Percentiles rank a stretch among this genome's conserved stretches.
phyloP scores from a whole-genome alignment of 2,113 vertebrate genomes.

The Engystomops pustulosus region DNA sequence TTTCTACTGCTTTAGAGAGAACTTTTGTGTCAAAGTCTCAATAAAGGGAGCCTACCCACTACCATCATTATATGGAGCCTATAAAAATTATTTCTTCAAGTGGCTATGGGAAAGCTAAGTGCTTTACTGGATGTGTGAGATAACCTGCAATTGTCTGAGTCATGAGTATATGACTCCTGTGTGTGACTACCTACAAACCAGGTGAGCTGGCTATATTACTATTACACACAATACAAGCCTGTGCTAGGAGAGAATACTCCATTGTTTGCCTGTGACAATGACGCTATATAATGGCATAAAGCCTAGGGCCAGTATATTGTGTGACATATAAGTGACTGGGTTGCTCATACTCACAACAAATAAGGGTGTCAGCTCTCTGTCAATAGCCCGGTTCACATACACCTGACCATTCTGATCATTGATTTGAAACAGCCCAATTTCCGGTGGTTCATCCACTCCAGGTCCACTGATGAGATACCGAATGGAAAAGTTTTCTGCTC shows the following conservation, averaged over 20 bases:
- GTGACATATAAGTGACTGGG: neutral
- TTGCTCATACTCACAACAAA: slow-evolving; percentile 71
- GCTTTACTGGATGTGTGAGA: neutral
- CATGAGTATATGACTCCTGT: neutral
- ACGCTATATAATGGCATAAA: neutral
- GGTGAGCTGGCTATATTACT: neutral
- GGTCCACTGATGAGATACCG: slow-evolving; percentile 74
- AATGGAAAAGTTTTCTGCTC: slow-evolving; percentile 24
- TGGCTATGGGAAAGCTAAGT: neutral
- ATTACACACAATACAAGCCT: neutral
- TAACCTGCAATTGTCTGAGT: neutral
- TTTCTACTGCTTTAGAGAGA: too few species aligned
- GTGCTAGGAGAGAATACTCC: neutral
- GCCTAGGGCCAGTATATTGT: neutral
- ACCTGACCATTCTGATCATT: slow-evolving; percentile 65
- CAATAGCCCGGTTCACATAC: slow-evolving; percentile 65
- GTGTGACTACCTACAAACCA: neutral
- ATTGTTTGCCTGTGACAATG: neutral
- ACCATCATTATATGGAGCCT: neutral
- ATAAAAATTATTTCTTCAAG: neutral
- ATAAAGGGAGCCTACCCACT: neutral
- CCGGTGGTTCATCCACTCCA: slow-evolving; percentile 70
- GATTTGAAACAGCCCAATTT: slow-evolving; percentile 72
- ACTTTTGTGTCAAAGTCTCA: neutral
- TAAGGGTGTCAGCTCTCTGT: slow-evolving; percentile 68